These are phyloP conservation scores for Pogonophryne albipinna DNA, from an alignment of 2,797 vertebrate species.

Conservation along the genomic window DNA sequence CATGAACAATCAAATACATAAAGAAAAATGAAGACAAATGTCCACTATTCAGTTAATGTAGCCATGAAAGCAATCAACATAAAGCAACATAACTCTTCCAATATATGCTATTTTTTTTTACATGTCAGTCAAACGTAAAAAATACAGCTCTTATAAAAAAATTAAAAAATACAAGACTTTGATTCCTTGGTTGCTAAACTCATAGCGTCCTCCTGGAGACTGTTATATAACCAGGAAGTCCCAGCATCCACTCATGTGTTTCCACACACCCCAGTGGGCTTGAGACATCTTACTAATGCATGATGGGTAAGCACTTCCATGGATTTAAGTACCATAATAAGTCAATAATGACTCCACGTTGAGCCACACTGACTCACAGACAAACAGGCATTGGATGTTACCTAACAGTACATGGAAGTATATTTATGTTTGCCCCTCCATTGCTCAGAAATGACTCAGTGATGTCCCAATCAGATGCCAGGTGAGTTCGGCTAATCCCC, in stretches of 20 bases:
- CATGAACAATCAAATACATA: no score
- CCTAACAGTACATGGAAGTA: constrained; percentile 37
- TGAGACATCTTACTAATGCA: neutral
- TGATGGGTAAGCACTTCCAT: constrained; percentile 20
- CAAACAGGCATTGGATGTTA: constrained; percentile 45
- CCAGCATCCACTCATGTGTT: neutral
- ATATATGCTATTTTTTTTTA: no score
- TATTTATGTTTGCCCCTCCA: constrained; percentile 33
- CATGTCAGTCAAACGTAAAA: no score
- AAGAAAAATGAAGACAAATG: no score
- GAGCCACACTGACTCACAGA: constrained; percentile 54
- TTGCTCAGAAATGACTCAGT: constrained; percentile 56
- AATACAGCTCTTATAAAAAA: no score
- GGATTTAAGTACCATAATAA: constrained; percentile 22
- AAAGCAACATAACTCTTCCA: no score
- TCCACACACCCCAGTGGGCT: constrained; percentile 7
- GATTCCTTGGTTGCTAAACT: neutral
- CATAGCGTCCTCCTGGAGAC: neutral
- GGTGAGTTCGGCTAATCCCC: constrained; percentile 44
- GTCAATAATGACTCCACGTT: constrained; percentile 29
- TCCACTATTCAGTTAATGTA: no score
- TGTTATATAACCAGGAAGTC: constrained; percentile 23
- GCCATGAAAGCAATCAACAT: no score
- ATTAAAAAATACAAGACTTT: no score
- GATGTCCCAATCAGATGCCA: constrained; percentile 49